Conservation (phyloP, 2,888 invertebrate species). For the Andrena praecox region DNA sequence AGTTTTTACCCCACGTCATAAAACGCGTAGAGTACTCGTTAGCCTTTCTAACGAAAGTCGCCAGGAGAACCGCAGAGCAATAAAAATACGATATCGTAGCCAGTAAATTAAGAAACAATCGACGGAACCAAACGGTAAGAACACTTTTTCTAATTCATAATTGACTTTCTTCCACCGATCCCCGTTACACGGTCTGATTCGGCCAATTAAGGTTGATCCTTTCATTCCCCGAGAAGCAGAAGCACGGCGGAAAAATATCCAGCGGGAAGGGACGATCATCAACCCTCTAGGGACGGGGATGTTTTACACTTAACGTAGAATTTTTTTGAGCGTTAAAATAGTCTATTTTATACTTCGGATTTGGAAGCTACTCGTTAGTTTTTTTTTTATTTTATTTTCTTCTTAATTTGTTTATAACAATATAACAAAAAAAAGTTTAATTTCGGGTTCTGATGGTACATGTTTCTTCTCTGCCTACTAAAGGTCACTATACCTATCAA, state of each 20-base stretch:
- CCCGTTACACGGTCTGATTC: constrained; percentile 21
- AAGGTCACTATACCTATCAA: too few species aligned
- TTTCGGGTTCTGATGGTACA: too few species aligned
- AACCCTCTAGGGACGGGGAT: too few species aligned
- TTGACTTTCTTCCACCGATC: constrained; percentile 18
- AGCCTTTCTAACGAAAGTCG: neutral
- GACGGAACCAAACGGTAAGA: neutral
- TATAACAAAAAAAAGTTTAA: too few species aligned
- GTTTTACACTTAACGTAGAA: too few species aligned
- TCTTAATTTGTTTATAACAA: too few species aligned
- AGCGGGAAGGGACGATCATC: neutral
- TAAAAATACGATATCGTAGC: neutral
- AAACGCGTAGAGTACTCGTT: neutral
- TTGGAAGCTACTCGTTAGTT: too few species aligned
- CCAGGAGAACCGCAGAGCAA: neutral
- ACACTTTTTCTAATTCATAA: neutral
- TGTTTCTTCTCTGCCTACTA: too few species aligned
- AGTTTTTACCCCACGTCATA: neutral
- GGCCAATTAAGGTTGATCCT: constrained; percentile 15
- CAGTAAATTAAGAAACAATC: neutral
- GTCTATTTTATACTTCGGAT: too few species aligned
- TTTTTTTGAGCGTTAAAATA: too few species aligned
- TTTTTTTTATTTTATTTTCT: too few species aligned
- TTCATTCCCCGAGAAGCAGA: constrained; percentile 16
- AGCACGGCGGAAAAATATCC: neutral